Percentiles rank a stretch among this genome's conserved stretches.
phyloP scores from a whole-genome alignment of 2,888 invertebrate genomes.

The Sinodicranocentrus sp. region DNA sequence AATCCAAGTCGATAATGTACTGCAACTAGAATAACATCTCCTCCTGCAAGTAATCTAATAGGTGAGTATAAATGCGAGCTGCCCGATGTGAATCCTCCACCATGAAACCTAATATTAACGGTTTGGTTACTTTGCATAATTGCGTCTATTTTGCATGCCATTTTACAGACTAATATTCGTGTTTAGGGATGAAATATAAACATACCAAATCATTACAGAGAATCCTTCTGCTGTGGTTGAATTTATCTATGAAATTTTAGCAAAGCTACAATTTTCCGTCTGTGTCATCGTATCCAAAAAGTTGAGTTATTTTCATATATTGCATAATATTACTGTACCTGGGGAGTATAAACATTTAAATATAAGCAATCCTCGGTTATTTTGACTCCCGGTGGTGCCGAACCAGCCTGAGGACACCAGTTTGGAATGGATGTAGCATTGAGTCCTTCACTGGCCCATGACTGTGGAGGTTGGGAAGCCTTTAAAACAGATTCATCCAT shows the following conservation, averaged over 20 bases:
- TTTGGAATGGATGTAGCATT: conserved; percentile 19
- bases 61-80: conserved; percentile 3
- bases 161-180: too few species aligned
- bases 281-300: too few species aligned
- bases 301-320: too few species aligned
- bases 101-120: conserved; percentile 23
- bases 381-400: background rate
- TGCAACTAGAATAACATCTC: conserved; percentile 34
- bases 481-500: too few species aligned
- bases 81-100: conserved; percentile 26
- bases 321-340: too few species aligned
- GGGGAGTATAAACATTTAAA: conserved; percentile 25
- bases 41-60: conserved; percentile 14
- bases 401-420: conserved; percentile 32
- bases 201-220: conserved; percentile 30
- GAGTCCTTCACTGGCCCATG: background rate
- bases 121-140: too few species aligned
- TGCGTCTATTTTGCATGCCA: too few species aligned
- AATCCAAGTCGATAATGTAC: conserved; percentile 35
- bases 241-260: background rate
- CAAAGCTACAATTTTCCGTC: background rate
- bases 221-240: background rate
- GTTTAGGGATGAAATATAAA: background rate
- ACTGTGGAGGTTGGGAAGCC: conserved; percentile 15
- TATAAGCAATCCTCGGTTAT: conserved; percentile 32